Conservation (phyloP, 2,888 invertebrate genomes). For the Chloroclysta siterata region DNA sequence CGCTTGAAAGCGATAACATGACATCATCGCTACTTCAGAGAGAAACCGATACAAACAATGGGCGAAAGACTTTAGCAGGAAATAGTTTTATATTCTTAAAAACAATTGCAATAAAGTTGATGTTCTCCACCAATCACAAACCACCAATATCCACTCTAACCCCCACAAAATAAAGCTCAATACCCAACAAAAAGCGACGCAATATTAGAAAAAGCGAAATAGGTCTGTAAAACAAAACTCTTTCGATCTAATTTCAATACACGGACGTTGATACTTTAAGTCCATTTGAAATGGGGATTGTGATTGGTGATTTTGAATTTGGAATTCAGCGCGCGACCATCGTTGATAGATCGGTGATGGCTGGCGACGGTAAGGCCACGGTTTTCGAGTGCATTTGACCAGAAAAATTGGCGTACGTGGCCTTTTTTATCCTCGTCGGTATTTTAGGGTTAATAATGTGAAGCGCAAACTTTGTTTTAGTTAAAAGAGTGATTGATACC, state of each 20-base stretch:
- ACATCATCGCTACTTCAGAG: conserved; percentile 69
- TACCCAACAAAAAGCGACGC: conserved; percentile 34
- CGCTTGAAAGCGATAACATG: conserved; percentile 56
- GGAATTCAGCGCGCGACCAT: conserved; percentile 74
- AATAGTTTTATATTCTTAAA: conserved; percentile 77
- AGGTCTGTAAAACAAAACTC: conserved; percentile 66
- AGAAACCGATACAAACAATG: conserved; percentile 68
- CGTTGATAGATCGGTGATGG: conserved; percentile 78
- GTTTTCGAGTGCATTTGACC: conserved; percentile 72
- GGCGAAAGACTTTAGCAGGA: conserved; percentile 77
- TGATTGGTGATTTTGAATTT: conserved; percentile 79
- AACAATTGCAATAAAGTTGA: conserved; percentile 72
- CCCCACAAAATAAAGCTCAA: conserved; percentile 34
- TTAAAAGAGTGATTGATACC: too few species aligned
- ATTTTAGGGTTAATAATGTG: conserved; percentile 50
- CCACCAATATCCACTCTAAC: conserved; percentile 46
- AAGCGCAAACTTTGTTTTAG: conserved; percentile 2
- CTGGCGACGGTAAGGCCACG: conserved; percentile 33
- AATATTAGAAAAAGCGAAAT: conserved; percentile 50
- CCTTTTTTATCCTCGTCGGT: conserved; percentile 50
- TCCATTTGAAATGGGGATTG: conserved; percentile 64
- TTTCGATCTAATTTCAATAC: conserved; percentile 73
- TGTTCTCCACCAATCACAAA: conserved; percentile 39
- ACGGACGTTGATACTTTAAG: conserved; percentile 61
- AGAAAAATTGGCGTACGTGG: conserved; percentile 76